Evolutionary conservation across 35 echinoderm and acorn worm species (phyloP), one percentile per base, ranked within the genome.

Genomic region (Lytechinus pictus): DNA sequence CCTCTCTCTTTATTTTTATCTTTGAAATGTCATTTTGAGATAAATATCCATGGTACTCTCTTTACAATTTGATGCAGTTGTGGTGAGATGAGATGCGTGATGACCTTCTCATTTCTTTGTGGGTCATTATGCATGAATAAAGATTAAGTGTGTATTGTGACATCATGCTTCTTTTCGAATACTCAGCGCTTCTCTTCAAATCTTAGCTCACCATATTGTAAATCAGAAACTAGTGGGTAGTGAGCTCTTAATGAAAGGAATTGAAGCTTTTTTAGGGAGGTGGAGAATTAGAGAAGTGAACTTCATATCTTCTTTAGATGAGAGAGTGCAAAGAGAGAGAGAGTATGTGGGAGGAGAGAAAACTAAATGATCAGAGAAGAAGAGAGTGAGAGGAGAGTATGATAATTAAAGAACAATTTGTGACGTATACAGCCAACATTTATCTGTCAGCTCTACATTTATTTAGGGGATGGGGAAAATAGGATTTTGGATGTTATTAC

Each of bases 271-370:
- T 79, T 4, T 24, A 79, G 66, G 66, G 21, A 79, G 16, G 4
- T n/a, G 8, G 21, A 24, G 66, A 79, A 79, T 72, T 24, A n/a
- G 16, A 79, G 8, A 7, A n/a, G 16, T 79, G 66, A 5, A 79
- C 16, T 58, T 58, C 5, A 9, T 58, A 2, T 9, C 9, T 58
- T 58, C 56, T 58, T 58, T 58, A 92, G 55, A 55, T 16, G 55
- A 92, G 55, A 91, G 56, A 66, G 87, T 10, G 89, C 71, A 92
- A 13, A 91, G 56, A 66, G 87, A 28, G 89, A 92, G 56, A 28
- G 95, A 86, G 29, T 86, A 52, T 53, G 95, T 52, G 66, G 29
- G 9, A 96, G 60, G 60, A 93, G 61, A 86, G 95, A 52, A 44
- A 44, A 44, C 0, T 44, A 44, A 44, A 44, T 44, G 33, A 44